These are phyloP conservation scores for Chromoteleia sp. DNA, from an alignment of 2,888 invertebrate genomes.

Conservation along the genomic window DNA sequence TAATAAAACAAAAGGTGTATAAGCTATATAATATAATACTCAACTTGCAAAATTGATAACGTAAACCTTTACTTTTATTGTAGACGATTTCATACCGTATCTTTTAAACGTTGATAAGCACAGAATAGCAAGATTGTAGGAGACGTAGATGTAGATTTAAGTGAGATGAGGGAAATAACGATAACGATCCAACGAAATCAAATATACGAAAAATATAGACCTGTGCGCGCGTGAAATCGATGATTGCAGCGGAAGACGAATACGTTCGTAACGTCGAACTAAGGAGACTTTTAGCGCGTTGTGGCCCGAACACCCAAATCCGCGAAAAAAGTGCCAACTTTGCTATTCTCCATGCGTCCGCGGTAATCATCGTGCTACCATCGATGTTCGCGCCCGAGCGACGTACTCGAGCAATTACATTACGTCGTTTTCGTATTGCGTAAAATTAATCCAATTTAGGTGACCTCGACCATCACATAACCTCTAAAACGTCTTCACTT, in stretches of 20 bases:
- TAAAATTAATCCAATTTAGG: constrained; percentile 84
- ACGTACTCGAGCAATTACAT: constrained; percentile 75
- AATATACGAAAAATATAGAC: constrained; percentile 75
- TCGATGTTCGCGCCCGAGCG: constrained; percentile 58
- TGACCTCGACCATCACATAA: constrained; percentile 82
- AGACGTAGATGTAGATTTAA: not conserved
- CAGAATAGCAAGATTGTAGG: not conserved
- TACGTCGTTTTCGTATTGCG: constrained; percentile 79
- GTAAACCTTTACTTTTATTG: no score
- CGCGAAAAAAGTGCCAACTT: constrained; percentile 79
- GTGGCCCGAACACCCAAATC: constrained; percentile 76
- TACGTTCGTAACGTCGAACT: constrained; percentile 78
- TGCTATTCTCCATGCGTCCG: constrained; percentile 78
- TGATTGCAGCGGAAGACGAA: constrained; percentile 75
- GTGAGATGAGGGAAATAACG: not conserved
- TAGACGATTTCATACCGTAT: no score
- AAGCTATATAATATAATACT: no score
- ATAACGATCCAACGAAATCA: constrained; percentile 5
- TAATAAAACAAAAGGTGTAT: no score
- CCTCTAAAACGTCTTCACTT: constrained; percentile 71
- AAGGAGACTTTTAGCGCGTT: constrained; percentile 74
- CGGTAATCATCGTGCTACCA: constrained; percentile 75
- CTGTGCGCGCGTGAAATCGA: constrained; percentile 77
- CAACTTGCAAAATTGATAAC: no score
- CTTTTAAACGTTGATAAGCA: no score